Evolutionary conservation across 53 echinoderm and acorn worm genomes (phyloP), one percentile per base, ranked within the genome.

Genomic region (Apostichopus leukothele): DNA sequence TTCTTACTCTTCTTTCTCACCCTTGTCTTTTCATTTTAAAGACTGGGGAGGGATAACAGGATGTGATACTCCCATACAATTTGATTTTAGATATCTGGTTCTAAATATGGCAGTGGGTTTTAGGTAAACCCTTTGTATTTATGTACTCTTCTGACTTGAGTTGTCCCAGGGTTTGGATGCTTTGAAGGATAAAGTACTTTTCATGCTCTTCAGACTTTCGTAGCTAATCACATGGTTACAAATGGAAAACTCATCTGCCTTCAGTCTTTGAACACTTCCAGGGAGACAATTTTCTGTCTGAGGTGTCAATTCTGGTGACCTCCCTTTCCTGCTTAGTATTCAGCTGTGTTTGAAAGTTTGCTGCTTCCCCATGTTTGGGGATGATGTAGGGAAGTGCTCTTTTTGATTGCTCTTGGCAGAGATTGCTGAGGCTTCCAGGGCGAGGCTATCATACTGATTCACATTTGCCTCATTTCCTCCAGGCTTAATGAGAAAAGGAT

Each of bases 381-480:
- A 77, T 18, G 77, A 76, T 76, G 76, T 21, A 7, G 27, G 14
- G 51, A 51, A 10, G 50, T 25, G 18, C 16, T 39, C 77, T 39
- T 77, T 39, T 39, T 25, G 50, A 26, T 7, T 77, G 16, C 39
- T 25, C 27, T 77, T 77, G 77, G 77, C 51, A 77, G 51, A 77
- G 77, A 77, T 77, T 39, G 63, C 63, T 63, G 63, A 4, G 16
- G 63, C 63, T 77, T 77, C 50, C 50, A 50, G 23, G 77, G 76
- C 11, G 77, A 77, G 77, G 77, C 52, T 50, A 23, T 77, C 51
- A 50, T 51, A 9, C 77, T 77, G 77, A 77, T 77, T 77, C 77
- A 77, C 77, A 77, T 77, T 77, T 77, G 51, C 51, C 20, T 77
- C 77, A 77, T 77, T 77, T 77, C 77, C 77, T 77, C 77, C 77